Conservation (phyloP, 2,888 invertebrate species). For the Syrphus vitripennis region DNA sequence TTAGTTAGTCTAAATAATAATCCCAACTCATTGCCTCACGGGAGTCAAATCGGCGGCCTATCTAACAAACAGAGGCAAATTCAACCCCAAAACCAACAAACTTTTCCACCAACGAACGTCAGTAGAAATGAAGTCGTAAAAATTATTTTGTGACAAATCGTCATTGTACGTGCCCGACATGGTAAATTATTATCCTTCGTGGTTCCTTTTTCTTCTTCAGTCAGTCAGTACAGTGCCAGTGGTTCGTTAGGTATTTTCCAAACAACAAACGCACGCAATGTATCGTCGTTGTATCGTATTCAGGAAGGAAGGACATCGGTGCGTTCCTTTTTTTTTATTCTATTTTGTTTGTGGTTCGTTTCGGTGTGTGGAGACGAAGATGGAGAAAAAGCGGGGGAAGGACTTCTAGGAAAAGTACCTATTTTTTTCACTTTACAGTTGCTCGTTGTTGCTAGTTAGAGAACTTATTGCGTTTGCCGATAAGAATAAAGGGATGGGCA, state of each 20-base stretch:
- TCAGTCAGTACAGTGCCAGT: conserved; percentile 10
- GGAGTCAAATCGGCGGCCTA: background rate
- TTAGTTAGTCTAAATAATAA: conserved; percentile 25
- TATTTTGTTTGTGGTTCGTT: background rate
- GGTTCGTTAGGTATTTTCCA: conserved; percentile 47
- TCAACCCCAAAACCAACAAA: conserved; percentile 44
- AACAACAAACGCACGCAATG: conserved; percentile 36
- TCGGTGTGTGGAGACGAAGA: background rate
- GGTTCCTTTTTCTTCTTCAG: conserved; percentile 13
- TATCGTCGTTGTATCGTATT: background rate
- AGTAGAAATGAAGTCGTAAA: conserved; percentile 79
- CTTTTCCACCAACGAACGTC: conserved; percentile 48
- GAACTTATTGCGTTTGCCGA: conserved; percentile 56
- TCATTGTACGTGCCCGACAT: conserved; percentile 79
- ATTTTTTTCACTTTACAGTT: conserved; percentile 25
- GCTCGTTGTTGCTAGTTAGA: conserved; percentile 35
- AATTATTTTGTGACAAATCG: conserved; percentile 81
- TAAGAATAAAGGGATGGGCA: conserved; percentile 25
- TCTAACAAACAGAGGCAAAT: background rate
- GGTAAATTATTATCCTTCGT: conserved; percentile 66
- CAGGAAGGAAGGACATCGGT: conserved; percentile 60
- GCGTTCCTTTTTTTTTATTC: conserved; percentile 30
- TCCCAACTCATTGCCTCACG: background rate
- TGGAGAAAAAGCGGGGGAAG: background rate
- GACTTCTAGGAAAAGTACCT: background rate